phyloP scores from a whole-genome alignment of 2,797 vertebrate genomes.

The Thamnophis elegans region DNA sequence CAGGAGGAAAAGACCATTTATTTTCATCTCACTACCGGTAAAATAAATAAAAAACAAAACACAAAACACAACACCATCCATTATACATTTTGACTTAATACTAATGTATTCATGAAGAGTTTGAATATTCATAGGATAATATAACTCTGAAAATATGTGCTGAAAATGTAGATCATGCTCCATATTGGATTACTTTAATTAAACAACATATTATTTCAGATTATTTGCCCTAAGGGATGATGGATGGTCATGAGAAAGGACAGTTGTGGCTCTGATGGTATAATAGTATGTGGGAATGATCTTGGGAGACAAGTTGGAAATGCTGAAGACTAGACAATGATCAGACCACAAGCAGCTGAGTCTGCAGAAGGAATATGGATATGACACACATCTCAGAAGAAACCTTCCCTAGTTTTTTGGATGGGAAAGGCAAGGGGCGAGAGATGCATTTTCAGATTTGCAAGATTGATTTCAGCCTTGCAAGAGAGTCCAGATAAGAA shows the following conservation, averaged over 20 bases:
- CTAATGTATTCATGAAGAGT: not conserved
- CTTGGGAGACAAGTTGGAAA: not conserved
- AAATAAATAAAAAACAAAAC: not conserved
- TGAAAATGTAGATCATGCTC: not conserved
- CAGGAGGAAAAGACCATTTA: not conserved
- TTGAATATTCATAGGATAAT: not conserved
- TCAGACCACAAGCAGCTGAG: not conserved
- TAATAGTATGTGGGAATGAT: not conserved
- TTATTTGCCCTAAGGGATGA: not conserved
- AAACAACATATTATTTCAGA: not conserved
- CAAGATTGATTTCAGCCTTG: not conserved
- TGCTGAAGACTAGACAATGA: not conserved
- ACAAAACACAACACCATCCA: not conserved
- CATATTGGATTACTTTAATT: not conserved
- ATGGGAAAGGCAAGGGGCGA: not conserved
- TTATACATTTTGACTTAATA: not conserved
- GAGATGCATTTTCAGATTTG: not conserved
- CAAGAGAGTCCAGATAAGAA: not conserved
- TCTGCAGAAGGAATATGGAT: not conserved
- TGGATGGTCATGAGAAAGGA: not conserved
- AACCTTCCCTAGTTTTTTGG: not conserved
- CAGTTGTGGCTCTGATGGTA: not conserved
- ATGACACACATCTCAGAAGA: not conserved
- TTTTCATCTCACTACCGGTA: not conserved
- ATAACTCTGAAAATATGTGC: not conserved